Conservation (phyloP, 1,140 invertebrate genomes). For the Drosophila lacertosa region DNA sequence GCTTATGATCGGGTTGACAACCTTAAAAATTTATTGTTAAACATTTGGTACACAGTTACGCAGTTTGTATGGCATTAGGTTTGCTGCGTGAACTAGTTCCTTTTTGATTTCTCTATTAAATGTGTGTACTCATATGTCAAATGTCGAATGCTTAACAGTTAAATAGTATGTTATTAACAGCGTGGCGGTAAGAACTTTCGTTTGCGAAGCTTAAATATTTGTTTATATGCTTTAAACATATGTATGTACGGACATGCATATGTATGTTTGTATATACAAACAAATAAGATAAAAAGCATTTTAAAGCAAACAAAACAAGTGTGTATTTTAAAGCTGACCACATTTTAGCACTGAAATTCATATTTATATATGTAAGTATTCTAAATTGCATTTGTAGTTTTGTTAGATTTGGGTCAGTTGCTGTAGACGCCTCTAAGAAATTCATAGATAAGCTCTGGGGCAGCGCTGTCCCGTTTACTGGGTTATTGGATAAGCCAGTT, state of each 20-base stretch:
- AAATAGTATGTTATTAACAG: neutral
- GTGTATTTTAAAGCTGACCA: neutral
- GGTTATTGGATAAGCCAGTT: neutral
- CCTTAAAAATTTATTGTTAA: neutral
- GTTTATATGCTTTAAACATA: neutral
- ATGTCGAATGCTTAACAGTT: neutral
- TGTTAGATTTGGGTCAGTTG: conserved; percentile 12
- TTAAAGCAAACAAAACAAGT: neutral
- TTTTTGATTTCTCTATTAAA: neutral
- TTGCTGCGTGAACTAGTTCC: neutral
- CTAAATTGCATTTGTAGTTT: conserved; percentile 4
- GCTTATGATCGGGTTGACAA: neutral
- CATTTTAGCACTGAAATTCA: neutral
- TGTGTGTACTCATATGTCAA: neutral
- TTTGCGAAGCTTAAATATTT: too few relatives aligned
- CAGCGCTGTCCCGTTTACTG: neutral
- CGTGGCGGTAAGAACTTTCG: too few relatives aligned
- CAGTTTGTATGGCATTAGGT: neutral
- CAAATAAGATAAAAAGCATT: neutral
- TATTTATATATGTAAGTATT: too few relatives aligned
- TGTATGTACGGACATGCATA: neutral
- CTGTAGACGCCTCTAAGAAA: neutral
- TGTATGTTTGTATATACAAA: neutral
- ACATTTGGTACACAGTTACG: neutral
- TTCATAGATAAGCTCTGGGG: neutral